A percentile compares a stretch with the other conserved stretches of the same genome.
phyloP scores from a whole-genome alignment of 2,113 vertebrate genomes.

The Gopherus flavomarginatus region DNA sequence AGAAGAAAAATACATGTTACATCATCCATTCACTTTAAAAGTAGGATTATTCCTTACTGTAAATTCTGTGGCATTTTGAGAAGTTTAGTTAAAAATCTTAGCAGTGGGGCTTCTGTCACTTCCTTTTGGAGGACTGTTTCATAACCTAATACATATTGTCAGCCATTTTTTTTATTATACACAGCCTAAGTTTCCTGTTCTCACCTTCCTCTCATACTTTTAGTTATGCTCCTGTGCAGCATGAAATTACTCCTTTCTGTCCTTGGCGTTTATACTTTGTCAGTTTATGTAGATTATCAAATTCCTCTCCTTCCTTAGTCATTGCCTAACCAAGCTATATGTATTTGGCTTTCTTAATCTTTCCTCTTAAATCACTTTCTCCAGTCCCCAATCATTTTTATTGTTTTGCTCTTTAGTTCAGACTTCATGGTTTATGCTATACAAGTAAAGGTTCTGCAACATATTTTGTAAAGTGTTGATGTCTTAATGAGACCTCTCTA shows the following conservation, averaged over 20 bases:
- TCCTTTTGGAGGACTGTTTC: background rate
- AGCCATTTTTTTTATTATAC: background rate
- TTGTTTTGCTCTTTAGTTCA: background rate
- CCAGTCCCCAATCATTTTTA: background rate
- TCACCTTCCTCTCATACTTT: background rate
- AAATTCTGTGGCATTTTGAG: background rate
- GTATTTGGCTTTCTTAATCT: background rate
- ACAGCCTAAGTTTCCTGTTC: background rate
- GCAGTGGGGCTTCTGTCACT: fast-evolving
- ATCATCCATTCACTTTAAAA: background rate
- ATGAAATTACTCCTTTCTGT: background rate
- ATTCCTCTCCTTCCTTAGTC: background rate
- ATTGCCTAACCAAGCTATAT: background rate
- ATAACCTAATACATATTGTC: background rate
- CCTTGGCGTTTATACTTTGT: background rate
- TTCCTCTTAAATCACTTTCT: background rate
- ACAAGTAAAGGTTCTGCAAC: background rate
- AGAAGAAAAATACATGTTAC: background rate
- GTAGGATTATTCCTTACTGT: background rate
- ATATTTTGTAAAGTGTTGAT: background rate
- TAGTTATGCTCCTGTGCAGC: background rate
- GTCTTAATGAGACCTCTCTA: background rate
- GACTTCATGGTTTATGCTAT: background rate
- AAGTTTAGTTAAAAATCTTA: background rate
- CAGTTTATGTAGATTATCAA: background rate